These are phyloP conservation scores for Lucinisca nassula DNA, from an alignment of 2,888 invertebrate genomes.

Conservation along the genomic window DNA sequence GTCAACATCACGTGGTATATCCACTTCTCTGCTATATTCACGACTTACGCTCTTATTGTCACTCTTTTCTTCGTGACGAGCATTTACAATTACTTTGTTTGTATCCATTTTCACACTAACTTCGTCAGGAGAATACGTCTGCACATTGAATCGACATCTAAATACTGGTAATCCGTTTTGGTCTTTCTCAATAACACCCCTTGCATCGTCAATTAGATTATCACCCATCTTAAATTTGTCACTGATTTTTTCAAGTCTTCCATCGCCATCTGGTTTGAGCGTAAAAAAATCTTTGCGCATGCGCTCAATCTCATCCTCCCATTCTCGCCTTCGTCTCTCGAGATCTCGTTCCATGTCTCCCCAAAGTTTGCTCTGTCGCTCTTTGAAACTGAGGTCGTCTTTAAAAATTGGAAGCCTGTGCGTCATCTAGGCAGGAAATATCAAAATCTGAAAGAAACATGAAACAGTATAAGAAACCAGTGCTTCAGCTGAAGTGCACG, in stretches of 20 bases:
- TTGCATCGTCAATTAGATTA: slow-evolving; percentile 72
- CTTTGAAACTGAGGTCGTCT: slow-evolving; percentile 85
- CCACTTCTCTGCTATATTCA: slow-evolving; percentile 83
- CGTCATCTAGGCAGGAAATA: slow-evolving; percentile 74
- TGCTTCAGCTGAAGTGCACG: no score
- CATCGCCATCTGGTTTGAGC: slow-evolving; percentile 79
- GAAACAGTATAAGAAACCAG: not conserved
- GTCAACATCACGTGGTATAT: slow-evolving; percentile 83
- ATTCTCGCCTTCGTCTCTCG: slow-evolving; percentile 83
- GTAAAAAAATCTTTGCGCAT: slow-evolving; percentile 87
- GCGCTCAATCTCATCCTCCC: slow-evolving; percentile 86
- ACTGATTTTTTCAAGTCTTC: slow-evolving; percentile 72
- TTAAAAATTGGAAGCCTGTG: slow-evolving; percentile 86
- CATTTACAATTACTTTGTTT: slow-evolving; percentile 81
- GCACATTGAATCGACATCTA: slow-evolving; percentile 83
- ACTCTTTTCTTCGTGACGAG: slow-evolving; percentile 80
- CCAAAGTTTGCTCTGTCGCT: slow-evolving; percentile 85
- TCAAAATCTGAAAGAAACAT: slow-evolving; percentile 56
- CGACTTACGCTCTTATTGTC: slow-evolving; percentile 82
- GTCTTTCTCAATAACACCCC: slow-evolving; percentile 78
- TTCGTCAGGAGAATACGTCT: slow-evolving; percentile 83
- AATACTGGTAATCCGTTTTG: slow-evolving; percentile 79
- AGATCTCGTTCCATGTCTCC: slow-evolving; percentile 85
- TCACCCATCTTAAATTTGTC: slow-evolving; percentile 75
- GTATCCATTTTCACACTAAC: slow-evolving; percentile 84